Percentiles rank a stretch among this genome's conserved stretches.
Conservation (phyloP, 92 coral and sea anemone species). For the Epizoanthus ramosus region DNA sequence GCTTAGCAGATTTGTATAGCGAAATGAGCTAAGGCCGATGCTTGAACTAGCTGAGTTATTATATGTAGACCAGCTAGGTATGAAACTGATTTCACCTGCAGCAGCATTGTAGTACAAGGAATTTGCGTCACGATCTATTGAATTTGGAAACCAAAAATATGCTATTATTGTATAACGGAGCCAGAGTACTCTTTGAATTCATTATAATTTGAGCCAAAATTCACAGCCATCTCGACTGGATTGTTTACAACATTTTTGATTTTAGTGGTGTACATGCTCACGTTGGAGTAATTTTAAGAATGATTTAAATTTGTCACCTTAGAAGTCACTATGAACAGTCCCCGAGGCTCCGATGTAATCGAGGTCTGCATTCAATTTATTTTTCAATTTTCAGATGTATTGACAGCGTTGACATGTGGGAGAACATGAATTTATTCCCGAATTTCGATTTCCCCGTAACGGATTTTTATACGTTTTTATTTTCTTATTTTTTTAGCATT, state of each 20-base stretch:
- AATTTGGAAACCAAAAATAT: slow-evolving; percentile 38
- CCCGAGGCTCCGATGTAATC: too few species aligned
- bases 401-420: neutral
- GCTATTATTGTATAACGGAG: slow-evolving; percentile 46
- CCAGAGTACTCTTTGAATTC: slow-evolving; percentile 26
- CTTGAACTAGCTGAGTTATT: too few species aligned
- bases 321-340: neutral
- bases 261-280: neutral
- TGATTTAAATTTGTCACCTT: neutral
- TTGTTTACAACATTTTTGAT: slow-evolving; percentile 17
- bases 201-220: slow-evolving; percentile 20
- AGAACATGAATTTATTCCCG: neutral
- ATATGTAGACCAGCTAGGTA: neutral
- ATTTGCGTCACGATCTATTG: slow-evolving; percentile 42
- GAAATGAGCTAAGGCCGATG: neutral
- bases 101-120: neutral
- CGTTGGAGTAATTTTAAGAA: neutral
- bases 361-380: slow-evolving; percentile 7
- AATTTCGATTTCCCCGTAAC: neutral
- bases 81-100: slow-evolving; percentile 23
- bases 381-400: neutral
- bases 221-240: slow-evolving; percentile 5
- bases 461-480: neutral
- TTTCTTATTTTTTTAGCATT: slow-evolving; percentile 59
- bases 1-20: neutral